These are phyloP conservation scores for Simalia tracyae DNA, from an alignment of 2,797 vertebrate species.

Conservation along the genomic window DNA sequence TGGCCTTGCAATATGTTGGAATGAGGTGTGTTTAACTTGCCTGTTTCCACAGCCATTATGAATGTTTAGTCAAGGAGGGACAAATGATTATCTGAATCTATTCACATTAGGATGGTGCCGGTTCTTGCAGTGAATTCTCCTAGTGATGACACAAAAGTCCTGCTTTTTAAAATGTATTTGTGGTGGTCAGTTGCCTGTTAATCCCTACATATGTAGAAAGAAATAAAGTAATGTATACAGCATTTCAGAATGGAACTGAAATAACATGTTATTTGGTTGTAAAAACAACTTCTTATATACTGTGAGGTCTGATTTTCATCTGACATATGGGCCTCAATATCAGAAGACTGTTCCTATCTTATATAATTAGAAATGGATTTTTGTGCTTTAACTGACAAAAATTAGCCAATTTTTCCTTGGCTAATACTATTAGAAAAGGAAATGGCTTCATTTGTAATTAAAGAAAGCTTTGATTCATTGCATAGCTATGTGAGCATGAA, in stretches of 20 bases:
- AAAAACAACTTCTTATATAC: background rate
- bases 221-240: background rate
- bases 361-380: slow-evolving; percentile 22
- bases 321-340: background rate
- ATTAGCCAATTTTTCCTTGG: background rate
- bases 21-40: background rate
- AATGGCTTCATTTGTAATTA: slow-evolving; percentile 32
- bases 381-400: background rate
- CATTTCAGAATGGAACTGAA: background rate
- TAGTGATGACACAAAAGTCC: background rate
- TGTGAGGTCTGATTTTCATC: background rate
- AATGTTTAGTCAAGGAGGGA: background rate
- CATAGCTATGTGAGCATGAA: slow-evolving; percentile 18
- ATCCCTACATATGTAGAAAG: background rate
- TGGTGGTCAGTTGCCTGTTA: background rate
- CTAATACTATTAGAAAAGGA: slow-evolving; percentile 30
- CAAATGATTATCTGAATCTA: background rate
- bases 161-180: background rate
- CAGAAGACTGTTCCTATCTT: background rate
- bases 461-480: slow-evolving; percentile 13
- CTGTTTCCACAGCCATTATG: background rate
- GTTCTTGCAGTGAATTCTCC: background rate
- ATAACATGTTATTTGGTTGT: background rate
- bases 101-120: background rate
- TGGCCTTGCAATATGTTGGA: background rate